These are phyloP conservation scores for Galbula dea DNA, from an alignment of 2,113 vertebrate genomes.

Conservation along the genomic window DNA sequence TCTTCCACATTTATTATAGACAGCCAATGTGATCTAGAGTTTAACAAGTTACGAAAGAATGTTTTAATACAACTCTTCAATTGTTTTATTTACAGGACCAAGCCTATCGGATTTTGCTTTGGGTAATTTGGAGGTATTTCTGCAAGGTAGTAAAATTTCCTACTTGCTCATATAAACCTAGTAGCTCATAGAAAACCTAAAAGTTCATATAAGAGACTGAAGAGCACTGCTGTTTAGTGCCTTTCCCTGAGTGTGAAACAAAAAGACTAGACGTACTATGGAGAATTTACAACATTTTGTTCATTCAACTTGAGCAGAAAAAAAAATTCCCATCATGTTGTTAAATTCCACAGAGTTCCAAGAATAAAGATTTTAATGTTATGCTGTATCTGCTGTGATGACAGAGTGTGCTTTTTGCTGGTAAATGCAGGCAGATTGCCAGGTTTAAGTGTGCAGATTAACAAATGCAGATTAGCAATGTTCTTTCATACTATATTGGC, in stretches of 20 bases:
- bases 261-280: background rate
- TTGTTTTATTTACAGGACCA: background rate
- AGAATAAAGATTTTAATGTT: background rate
- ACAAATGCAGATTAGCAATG: background rate
- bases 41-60: background rate
- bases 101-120: background rate
- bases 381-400: background rate
- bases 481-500: background rate
- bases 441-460: background rate
- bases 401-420: background rate
- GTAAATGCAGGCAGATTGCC: background rate
- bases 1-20: background rate
- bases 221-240: background rate
- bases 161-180: background rate
- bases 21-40: background rate
- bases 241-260: background rate
- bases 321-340: background rate
- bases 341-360: background rate
- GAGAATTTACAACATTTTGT: background rate
- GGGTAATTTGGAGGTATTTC: background rate
- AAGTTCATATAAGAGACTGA: background rate
- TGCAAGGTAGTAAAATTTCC: background rate
- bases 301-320: background rate
- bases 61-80: background rate
- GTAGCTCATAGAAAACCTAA: background rate